phyloP scores from a whole-genome alignment of 2,888 invertebrate genomes.

The Acheta domesticus region DNA sequence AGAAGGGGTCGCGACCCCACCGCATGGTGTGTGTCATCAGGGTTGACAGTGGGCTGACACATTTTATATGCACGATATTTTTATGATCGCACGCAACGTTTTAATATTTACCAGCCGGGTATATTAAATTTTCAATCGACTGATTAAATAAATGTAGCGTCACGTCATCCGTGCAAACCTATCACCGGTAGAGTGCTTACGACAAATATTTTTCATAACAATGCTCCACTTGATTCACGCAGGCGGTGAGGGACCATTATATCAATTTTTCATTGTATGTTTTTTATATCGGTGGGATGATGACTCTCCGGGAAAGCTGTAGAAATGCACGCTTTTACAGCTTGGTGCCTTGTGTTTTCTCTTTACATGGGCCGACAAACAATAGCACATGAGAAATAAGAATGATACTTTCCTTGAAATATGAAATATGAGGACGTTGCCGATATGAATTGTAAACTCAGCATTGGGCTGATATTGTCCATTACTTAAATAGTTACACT shows the following conservation, averaged over 20 bases:
- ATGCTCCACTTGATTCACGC: neutral
- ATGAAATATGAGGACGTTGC: too few species aligned
- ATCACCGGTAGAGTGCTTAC: neutral
- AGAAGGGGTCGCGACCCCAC: too few species aligned
- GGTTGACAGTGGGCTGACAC: neutral
- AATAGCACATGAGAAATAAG: too few species aligned
- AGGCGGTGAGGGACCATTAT: neutral
- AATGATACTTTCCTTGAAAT: too few species aligned
- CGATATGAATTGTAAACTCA: too few species aligned
- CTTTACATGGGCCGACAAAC: too few species aligned
- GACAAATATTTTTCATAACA: neutral
- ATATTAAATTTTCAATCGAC: conserved; percentile 18
- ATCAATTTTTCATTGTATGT: neutral
- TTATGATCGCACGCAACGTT: conserved; percentile 2
- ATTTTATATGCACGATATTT: conserved; percentile 1
- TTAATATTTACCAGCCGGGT: neutral
- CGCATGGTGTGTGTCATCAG: neutral
- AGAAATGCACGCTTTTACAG: too few species aligned
- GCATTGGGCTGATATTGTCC: too few species aligned
- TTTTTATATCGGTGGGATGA: neutral
- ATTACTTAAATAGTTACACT: too few species aligned
- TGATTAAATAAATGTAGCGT: conserved; percentile 18
- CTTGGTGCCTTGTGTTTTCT: too few species aligned
- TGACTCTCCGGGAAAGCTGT: too few species aligned
- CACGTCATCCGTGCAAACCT: neutral